Evolutionary conservation across 2,113 vertebrate genomes (phyloP).

Genomic region (Oenanthe melanoleuca): DNA sequence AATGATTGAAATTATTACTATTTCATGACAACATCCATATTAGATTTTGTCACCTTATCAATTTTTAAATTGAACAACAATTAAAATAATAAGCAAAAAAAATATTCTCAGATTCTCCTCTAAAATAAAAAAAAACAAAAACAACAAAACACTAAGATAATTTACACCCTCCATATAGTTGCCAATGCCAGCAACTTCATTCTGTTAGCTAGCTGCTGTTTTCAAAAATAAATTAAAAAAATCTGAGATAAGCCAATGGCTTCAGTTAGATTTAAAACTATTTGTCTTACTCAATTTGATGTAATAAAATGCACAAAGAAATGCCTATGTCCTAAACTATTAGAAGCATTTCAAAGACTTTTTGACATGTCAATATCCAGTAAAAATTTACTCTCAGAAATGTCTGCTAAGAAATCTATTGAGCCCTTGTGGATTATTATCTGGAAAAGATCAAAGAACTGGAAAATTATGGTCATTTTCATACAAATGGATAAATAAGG

Average conservation of each 20-base stretch:
- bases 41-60: conserved; percentile 14
- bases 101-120: neutral
- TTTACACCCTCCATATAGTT: neutral
- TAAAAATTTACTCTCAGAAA: neutral
- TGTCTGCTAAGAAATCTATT: neutral
- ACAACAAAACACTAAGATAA: too few relatives aligned
- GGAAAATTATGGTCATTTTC: neutral
- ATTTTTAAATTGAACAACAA: conserved; percentile 10
- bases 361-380: neutral
- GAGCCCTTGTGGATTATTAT: neutral
- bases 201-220: neutral
- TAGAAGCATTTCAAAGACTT: neutral
- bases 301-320: neutral
- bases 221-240: neutral
- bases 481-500: neutral
- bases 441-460: neutral
- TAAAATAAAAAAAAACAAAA: neutral
- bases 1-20: neutral
- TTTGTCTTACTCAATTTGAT: neutral
- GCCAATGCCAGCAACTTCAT: neutral
- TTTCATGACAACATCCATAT: conserved; percentile 27
- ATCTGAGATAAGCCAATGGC: neutral
- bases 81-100: conserved; percentile 30
- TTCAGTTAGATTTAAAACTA: neutral
- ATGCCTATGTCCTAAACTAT: neutral